These are phyloP conservation scores for Antheraea assamensis DNA, from an alignment of 2,888 invertebrate genomes.

Conservation along the genomic window DNA sequence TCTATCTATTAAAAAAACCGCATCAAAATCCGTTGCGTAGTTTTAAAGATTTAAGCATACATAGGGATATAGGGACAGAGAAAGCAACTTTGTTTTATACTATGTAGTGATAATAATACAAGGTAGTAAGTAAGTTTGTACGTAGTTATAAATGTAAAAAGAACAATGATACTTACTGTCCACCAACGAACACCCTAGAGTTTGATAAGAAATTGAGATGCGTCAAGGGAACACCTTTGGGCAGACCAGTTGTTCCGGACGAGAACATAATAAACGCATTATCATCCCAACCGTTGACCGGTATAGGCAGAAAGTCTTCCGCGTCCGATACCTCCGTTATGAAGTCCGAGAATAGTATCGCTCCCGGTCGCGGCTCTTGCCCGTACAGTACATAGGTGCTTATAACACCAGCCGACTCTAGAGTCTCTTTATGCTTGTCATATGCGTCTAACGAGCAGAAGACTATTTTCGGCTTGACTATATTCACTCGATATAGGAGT, in stretches of 20 bases:
- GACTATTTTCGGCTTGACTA: slow-evolving; percentile 39
- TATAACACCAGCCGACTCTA: not conserved
- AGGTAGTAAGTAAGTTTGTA: no score
- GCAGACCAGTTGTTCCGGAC: slow-evolving; percentile 47
- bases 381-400: slow-evolving; percentile 21
- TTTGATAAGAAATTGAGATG: slow-evolving; percentile 35
- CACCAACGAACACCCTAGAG: not conserved
- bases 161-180: slow-evolving; percentile 27
- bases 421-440: slow-evolving; percentile 25
- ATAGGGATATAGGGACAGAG: no score
- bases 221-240: slow-evolving; percentile 44
- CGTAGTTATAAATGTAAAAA: no score
- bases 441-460: slow-evolving; percentile 38
- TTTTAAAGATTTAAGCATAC: no score
- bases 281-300: slow-evolving; percentile 41
- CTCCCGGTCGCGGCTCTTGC: slow-evolving; percentile 7
- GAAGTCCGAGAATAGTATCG: slow-evolving; percentile 24
- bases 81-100: no score
- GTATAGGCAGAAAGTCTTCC: slow-evolving; percentile 32
- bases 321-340: slow-evolving; percentile 15
- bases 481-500: slow-evolving; percentile 35
- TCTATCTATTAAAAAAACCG: no score
- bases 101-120: no score
- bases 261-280: slow-evolving; percentile 37
- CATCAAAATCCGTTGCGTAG: no score